phyloP scores from a whole-genome alignment of 2,888 invertebrate genomes.

The Phengaris alcon region DNA sequence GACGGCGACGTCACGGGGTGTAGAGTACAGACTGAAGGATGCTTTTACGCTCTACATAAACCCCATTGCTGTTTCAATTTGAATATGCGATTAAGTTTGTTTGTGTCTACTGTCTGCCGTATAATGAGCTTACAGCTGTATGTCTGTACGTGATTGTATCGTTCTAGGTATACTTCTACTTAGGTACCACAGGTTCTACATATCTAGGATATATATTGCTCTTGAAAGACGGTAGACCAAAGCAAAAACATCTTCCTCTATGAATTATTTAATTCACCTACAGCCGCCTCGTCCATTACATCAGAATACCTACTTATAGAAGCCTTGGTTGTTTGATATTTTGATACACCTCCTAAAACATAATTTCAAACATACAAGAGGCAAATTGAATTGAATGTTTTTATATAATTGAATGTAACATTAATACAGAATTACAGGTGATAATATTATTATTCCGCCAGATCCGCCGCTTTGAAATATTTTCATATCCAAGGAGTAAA shows the following conservation, averaged over 20 bases:
- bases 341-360: neutral
- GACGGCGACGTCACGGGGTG: neutral
- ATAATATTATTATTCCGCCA: neutral
- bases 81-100: conserved; percentile 6
- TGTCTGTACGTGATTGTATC: no score
- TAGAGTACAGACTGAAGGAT: neutral
- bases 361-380: neutral
- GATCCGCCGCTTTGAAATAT: neutral
- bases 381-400: neutral
- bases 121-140: neutral
- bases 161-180: no score
- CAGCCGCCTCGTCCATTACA: neutral
- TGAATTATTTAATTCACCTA: neutral
- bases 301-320: neutral
- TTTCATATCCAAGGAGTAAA: no score
- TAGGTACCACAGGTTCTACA: no score
- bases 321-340: neutral
- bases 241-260: neutral
- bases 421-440: no score
- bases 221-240: neutral
- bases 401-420: neutral
- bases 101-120: conserved; percentile 12
- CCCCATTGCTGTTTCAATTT: conserved; percentile 6
- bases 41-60: neutral
- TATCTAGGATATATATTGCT: no score